These are phyloP conservation scores for Uloborus diversus DNA, from an alignment of 1,140 invertebrate genomes.

Conservation along the genomic window DNA sequence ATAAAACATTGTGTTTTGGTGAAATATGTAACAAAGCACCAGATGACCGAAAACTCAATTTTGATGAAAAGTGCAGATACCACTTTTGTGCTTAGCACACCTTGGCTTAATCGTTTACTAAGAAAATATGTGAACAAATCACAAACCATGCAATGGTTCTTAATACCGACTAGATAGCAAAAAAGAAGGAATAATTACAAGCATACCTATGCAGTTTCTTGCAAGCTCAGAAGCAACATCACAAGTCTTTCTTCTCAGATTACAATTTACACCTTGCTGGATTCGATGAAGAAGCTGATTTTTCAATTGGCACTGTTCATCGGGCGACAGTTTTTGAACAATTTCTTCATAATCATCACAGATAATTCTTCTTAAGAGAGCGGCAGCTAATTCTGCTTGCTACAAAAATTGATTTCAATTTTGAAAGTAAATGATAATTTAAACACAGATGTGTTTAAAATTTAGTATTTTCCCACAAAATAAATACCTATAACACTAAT, in stretches of 20 bases:
- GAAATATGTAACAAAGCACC: no score
- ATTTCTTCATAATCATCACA: conserved; percentile 90
- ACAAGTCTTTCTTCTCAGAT: conserved; percentile 88
- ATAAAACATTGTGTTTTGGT: no score
- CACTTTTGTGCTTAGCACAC: neutral
- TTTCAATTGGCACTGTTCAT: conserved; percentile 84
- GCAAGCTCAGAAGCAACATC: conserved; percentile 95
- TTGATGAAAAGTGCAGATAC: no score
- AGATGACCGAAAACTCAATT: no score
- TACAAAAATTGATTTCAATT: no score
- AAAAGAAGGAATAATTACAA: neutral
- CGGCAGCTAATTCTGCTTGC: conserved; percentile 55
- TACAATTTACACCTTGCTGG: conserved; percentile 77
- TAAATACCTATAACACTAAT: no score
- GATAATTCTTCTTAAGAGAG: conserved; percentile 88
- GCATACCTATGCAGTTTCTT: conserved; percentile 83
- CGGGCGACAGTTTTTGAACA: conserved; percentile 81
- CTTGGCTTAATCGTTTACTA: neutral
- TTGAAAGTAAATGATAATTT: no score
- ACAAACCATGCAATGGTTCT: neutral
- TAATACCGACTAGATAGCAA: neutral
- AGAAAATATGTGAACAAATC: neutral
- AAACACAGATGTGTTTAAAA: no score
- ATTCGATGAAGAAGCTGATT: conserved; percentile 85
- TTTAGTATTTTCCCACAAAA: no score